Evolutionary conservation across 2,888 invertebrate genomes (phyloP), one percentile per base, ranked within the genome.

Genomic region (Tachina fera): DNA sequence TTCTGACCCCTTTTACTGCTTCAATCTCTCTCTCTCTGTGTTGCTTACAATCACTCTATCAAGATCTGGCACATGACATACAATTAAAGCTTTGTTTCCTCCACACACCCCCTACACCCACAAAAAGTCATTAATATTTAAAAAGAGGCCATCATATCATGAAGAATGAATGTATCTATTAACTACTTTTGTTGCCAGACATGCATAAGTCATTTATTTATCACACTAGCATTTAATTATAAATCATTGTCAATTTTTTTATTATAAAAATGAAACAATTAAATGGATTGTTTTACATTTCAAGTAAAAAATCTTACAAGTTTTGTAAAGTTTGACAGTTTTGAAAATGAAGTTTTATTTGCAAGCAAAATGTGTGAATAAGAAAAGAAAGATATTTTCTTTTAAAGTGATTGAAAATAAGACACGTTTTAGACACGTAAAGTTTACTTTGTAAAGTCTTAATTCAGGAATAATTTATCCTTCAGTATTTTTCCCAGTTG

Each of bases 81-180:
- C 65, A 76, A 47, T 58, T 58, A 39, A 67, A 47, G n/a, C 16
- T 56, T 47, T 53, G n/a, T 14, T n/a, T 14, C 45, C 10, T n/a
- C n/a, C 5, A 14, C n/a, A 3, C 31, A 22, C 1, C 22, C 2
- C 16, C 31, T 6, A 31, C 31, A 31, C 6, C 31, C 31, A 31
- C 31, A 31, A 45, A 43, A 14, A 1, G 10, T 9, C 6, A 51
- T 61, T 58, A 72, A 16, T 61, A 6, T 74, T 61, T 49, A n/a
- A 74, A 41, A 43, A 61, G n/a, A 63, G 41, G 41, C 43, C 63
- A 53, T 61, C 41, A 9, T 72, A 60, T 43, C 19, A 61, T 74
- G 19, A 16, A 49, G 19, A 61, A 51, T 74, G 49, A 61, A 51
- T 74, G 49, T 61, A 16, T 10, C 3, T 47, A 72, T 43, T 13